These are phyloP conservation scores for Phanerotoma sp. DNA, from an alignment of 2,888 invertebrate species.

Conservation along the genomic window DNA sequence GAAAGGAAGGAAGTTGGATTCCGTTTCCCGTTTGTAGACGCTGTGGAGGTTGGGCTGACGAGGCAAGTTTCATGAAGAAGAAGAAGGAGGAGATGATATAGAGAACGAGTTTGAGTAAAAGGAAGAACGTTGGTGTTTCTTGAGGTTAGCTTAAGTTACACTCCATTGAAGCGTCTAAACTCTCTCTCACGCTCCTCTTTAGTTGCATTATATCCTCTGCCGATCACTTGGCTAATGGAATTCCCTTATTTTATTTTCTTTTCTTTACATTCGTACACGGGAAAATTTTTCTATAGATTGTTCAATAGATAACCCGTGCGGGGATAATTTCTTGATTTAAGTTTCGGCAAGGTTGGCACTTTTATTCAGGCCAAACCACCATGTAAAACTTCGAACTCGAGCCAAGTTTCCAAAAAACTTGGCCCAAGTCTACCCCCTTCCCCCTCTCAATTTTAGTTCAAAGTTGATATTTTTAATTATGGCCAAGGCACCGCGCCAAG, in stretches of 20 bases:
- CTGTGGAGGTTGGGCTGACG: conserved; percentile 42
- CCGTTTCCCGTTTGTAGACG: conserved; percentile 49
- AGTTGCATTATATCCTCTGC: conserved; percentile 1
- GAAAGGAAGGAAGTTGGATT: conserved; percentile 52
- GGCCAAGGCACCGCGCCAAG: too few relatives aligned
- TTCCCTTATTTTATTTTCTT: conserved; percentile 18
- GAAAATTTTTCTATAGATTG: neutral
- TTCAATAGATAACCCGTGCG: too few relatives aligned
- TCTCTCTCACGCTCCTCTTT: conserved; percentile 35
- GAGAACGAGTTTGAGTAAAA: conserved; percentile 17
- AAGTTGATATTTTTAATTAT: too few relatives aligned
- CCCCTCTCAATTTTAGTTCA: too few relatives aligned
- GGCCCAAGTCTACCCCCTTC: too few relatives aligned
- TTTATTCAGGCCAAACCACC: too few relatives aligned
- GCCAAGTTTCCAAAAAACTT: too few relatives aligned
- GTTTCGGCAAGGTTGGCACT: too few relatives aligned
- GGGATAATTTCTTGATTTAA: too few relatives aligned
- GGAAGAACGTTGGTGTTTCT: conserved; percentile 43
- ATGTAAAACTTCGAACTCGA: too few relatives aligned
- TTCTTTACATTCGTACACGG: too few relatives aligned
- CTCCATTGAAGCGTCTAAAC: conserved; percentile 55
- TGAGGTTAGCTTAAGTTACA: conserved; percentile 52
- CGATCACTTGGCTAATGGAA: conserved; percentile 37
- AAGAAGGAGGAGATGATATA: conserved; percentile 15
- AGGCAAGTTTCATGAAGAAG: conserved; percentile 42